Base-by-base conservation (phyloP, 2,888 invertebrate genomes). In the Zonitis immaculata region DNA sequence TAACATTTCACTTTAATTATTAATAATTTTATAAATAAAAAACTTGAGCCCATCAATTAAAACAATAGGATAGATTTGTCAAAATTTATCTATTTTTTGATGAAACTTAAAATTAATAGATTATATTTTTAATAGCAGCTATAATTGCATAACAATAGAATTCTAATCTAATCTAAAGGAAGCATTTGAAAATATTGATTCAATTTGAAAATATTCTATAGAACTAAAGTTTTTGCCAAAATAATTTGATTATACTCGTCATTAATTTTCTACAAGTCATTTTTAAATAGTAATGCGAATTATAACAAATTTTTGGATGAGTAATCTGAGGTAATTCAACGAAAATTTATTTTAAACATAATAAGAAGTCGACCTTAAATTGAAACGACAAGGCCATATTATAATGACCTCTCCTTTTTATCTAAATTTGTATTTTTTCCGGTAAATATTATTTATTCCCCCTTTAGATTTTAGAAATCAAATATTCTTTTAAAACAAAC, bases 341-440 rank as follows among this genome's bases (percentile, higher is more conserved):
- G 18, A 18, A 35, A 35, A 5, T 18, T 35, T 4, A 8, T 30
- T 20, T 20, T 12, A 22, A 42, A 63, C 58, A 58, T 55, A 58
- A 60, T 61, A 63, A 69, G 64, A 67, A 59, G 69, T 63, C 63
- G 69, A 68, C 69, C 69, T 68, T 62, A 47, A 47, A 28, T 54
- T 42, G 47, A 53, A 63, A 57, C 63, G 60, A 64, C 67, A 69
- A 69, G 69, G 69, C 62, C 65, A 64, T 51, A 18, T 9, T 16
- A 52, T n/a, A 65, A 59, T 65, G 66, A 66, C 68, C 69, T 69
- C 65, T 53, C 53, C 49, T 55, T 42, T 52, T 52, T 44, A 54
- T 35, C 47, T 47, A 52, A 57, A 52, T 52, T 58, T 51, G 54
- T 56, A 28, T 49, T 52, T 53, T 57, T 58, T 58, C 58, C 54